phyloP scores from a whole-genome alignment of 2,888 invertebrate species.

The Vandiemenella viatica region DNA sequence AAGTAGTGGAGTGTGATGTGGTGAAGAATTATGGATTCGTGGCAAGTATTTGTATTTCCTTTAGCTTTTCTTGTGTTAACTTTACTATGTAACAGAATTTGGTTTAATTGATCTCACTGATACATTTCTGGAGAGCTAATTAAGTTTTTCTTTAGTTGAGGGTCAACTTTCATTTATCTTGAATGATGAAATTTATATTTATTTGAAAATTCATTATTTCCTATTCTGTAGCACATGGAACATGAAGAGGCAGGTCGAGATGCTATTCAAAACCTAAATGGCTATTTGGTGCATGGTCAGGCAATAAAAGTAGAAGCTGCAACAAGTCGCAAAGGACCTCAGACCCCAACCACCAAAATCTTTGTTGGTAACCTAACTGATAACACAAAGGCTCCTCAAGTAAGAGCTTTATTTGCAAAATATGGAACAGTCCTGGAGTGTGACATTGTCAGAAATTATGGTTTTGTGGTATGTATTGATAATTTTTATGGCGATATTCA shows the following conservation, averaged over 20 bases:
- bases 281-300: constrained; percentile 71
- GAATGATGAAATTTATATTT: too few relatives aligned
- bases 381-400: constrained; percentile 81
- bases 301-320: constrained; percentile 84
- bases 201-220: too few relatives aligned
- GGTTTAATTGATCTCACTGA: too few relatives aligned
- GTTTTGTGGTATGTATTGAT: constrained; percentile 55
- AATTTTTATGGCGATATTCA: not conserved
- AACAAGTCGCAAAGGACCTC: constrained; percentile 76
- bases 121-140: too few relatives aligned
- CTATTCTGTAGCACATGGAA: constrained; percentile 68
- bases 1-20: constrained; percentile 95
- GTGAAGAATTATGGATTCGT: constrained; percentile 98
- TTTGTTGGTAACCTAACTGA: constrained; percentile 93
- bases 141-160: too few relatives aligned
- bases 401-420: constrained; percentile 85
- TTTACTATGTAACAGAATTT: too few relatives aligned
- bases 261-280: constrained; percentile 81
- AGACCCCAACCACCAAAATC: constrained; percentile 83
- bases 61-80: too few relatives aligned
- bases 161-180: too few relatives aligned
- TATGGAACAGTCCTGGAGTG: constrained; percentile 92
- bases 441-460: constrained; percentile 95
- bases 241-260: constrained; percentile 82
- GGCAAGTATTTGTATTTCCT: constrained; percentile 33